Conservation (phyloP, 2,888 invertebrate genomes). For the Apamea crenata region DNA sequence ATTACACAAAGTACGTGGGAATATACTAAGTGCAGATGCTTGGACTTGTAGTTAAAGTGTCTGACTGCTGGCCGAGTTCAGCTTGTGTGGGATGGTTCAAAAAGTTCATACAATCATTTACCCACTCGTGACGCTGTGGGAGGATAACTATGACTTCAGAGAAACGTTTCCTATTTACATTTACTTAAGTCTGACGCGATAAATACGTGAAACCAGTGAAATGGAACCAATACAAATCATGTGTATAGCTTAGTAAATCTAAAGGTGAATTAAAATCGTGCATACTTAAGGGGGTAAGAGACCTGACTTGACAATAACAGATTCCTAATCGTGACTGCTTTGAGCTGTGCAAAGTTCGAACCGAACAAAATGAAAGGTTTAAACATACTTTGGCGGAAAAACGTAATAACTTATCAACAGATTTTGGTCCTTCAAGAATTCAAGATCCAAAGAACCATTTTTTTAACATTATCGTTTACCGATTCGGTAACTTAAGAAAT, state of each 20-base stretch:
- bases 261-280: conserved; percentile 57
- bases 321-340: conserved; percentile 49
- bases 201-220: conserved; percentile 29
- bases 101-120: conserved; percentile 58
- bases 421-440: neutral
- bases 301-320: conserved; percentile 44
- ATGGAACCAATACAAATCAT: conserved; percentile 45
- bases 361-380: conserved; percentile 27
- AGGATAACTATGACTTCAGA: conserved; percentile 36
- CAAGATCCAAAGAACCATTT: neutral
- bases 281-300: conserved; percentile 14
- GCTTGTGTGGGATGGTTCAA: conserved; percentile 53
- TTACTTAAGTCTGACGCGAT: conserved; percentile 44
- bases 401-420: neutral
- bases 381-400: neutral
- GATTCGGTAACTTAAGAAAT: conserved; percentile 1
- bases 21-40: conserved; percentile 38
- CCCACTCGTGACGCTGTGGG: conserved; percentile 50
- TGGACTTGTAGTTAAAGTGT: conserved; percentile 21
- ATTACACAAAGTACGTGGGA: conserved; percentile 45
- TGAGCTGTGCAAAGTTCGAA: conserved; percentile 27
- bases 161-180: conserved; percentile 40
- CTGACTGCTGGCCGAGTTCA: conserved; percentile 52
- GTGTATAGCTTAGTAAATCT: conserved; percentile 34
- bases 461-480: neutral